Percentiles rank a stretch among this genome's conserved stretches.
phyloP scores from a whole-genome alignment of 2,797 vertebrate genomes.

The Enteromius mattozi region DNA sequence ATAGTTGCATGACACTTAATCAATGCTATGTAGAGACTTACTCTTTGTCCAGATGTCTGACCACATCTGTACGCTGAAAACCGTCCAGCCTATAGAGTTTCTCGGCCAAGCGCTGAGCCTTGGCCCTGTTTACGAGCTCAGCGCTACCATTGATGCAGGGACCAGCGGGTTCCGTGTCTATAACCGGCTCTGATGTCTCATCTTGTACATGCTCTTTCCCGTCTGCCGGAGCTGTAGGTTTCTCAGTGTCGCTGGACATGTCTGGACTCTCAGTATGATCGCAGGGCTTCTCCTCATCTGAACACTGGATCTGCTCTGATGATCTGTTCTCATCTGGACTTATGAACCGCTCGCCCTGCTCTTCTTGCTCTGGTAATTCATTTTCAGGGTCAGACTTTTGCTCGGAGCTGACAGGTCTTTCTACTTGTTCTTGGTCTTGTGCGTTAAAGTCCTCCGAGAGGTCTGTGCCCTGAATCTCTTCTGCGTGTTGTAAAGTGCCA shows the following conservation, averaged over 20 bases:
- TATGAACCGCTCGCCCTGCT: neutral
- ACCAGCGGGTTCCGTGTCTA: conserved; percentile 16
- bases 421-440: conserved; percentile 46
- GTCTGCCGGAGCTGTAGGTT: neutral
- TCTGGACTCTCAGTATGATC: neutral
- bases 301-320: conserved; percentile 20
- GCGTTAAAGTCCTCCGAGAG: neutral
- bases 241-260: neutral
- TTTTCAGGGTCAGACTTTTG: conserved; percentile 17
- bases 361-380: neutral
- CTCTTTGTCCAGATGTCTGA: conserved; percentile 90
- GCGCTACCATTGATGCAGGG: conserved; percentile 67
- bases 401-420: conserved; percentile 12
- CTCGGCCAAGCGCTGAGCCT: conserved; percentile 76
- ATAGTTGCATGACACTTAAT: neutral
- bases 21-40: conserved; percentile 70
- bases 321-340: neutral
- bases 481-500: conserved; percentile 12
- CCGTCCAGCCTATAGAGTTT: conserved; percentile 83
- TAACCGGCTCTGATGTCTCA: neutral
- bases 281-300: conserved; percentile 22
- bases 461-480: neutral
- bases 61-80: conserved; percentile 86
- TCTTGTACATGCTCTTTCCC: neutral
- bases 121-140: conserved; percentile 74